These are phyloP conservation scores for Cryptomyrus ogoouensis DNA, from an alignment of 2,113 vertebrate species.

Conservation along the genomic window DNA sequence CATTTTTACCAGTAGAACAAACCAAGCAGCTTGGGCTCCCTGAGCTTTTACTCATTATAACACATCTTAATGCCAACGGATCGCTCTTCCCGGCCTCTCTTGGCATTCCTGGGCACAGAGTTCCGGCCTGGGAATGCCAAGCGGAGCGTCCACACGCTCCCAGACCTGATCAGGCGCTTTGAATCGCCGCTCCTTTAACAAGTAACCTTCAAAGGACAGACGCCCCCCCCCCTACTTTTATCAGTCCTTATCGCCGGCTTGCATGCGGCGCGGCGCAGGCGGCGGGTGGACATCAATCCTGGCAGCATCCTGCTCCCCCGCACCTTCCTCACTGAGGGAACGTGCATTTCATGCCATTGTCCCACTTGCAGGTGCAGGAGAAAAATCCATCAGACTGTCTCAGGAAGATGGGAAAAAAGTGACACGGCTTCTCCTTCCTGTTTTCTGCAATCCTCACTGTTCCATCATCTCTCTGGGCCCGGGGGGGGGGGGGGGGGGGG, in stretches of 20 bases:
- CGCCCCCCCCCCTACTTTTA: constrained; percentile 11
- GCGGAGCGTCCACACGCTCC: background rate
- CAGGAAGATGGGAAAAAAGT: background rate
- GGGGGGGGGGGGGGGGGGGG: background rate
- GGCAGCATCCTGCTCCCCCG: background rate
- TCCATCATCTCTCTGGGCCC: background rate
- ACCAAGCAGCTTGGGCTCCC: background rate
- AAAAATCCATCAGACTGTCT: background rate
- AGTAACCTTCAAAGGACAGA: constrained; percentile 14
- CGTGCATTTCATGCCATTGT: constrained; percentile 5
- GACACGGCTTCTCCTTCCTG: background rate
- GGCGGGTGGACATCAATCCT: constrained; percentile 22
- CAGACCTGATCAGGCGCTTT: background rate
- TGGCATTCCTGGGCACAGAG: background rate
- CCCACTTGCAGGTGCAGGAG: background rate
- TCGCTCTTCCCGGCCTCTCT: background rate
- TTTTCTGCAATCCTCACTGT: background rate
- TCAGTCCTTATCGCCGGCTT: constrained; percentile 20
- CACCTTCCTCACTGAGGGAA: background rate
- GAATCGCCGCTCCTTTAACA: background rate
- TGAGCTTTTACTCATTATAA: background rate
- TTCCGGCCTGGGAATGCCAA: background rate
- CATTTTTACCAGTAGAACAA: constrained; percentile 18
- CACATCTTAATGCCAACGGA: background rate
- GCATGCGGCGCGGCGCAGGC: background rate